Percentiles rank a stretch among this genome's conserved stretches.
phyloP scores from a whole-genome alignment of 1,140 invertebrate genomes.

The Danaus melanippus region DNA sequence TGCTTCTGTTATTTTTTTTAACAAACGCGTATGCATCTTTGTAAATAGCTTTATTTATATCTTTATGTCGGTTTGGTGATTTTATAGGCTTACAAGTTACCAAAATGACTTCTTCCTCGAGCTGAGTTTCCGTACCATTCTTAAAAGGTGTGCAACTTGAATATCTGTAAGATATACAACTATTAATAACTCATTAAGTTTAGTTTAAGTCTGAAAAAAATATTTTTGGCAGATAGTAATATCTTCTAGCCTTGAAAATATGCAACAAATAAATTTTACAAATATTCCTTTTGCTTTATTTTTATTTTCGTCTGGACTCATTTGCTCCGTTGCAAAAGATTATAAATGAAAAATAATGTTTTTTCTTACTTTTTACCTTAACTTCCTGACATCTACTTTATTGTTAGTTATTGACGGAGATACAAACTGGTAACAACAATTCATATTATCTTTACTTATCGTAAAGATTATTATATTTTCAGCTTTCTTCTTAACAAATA shows the following conservation, averaged over 20 bases:
- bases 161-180: slow-evolving; percentile 29
- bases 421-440: slow-evolving; percentile 39
- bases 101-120: slow-evolving; percentile 36
- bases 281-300: too few relatives aligned
- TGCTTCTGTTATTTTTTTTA: slow-evolving; percentile 26
- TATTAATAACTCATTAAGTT: background rate
- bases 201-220: background rate
- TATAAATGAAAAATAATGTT: too few relatives aligned
- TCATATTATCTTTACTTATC: slow-evolving; percentile 29
- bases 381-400: slow-evolving; percentile 21
- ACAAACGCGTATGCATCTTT: slow-evolving; percentile 40
- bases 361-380: slow-evolving; percentile 20
- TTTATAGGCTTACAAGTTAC: slow-evolving; percentile 29
- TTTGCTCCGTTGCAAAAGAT: too few relatives aligned
- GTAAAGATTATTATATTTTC: slow-evolving; percentile 27
- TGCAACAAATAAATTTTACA: too few relatives aligned
- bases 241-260: too few relatives aligned
- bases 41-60: slow-evolving; percentile 27
- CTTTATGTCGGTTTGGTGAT: background rate
- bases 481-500: slow-evolving; percentile 30
- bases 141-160: slow-evolving; percentile 28
- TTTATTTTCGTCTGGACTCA: too few relatives aligned
- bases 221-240: background rate
- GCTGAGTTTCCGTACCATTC: slow-evolving; percentile 23
- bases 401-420: slow-evolving; percentile 15